Evolutionary conservation across 1,140 invertebrate genomes (phyloP).

Genomic region (Helicorthomorpha holstii): DNA sequence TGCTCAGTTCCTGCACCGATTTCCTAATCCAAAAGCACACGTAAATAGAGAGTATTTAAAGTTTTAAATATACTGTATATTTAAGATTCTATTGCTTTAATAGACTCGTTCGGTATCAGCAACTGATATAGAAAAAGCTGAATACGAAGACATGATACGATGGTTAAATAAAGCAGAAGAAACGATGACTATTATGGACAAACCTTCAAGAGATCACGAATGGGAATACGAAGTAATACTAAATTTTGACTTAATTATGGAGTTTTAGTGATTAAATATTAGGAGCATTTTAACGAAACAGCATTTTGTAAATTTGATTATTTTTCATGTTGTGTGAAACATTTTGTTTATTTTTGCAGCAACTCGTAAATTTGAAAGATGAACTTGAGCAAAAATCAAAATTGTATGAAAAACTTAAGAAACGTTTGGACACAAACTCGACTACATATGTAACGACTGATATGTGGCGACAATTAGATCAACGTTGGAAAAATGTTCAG

Average conservation of each 20-base stretch:
- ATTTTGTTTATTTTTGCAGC: constrained; percentile 9
- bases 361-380: constrained; percentile 11
- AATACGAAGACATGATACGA: constrained; percentile 55
- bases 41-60: neutral
- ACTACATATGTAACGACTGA: constrained; percentile 8
- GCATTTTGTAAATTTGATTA: no score
- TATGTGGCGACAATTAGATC: constrained; percentile 13
- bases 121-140: constrained; percentile 49
- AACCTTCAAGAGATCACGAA: neutral
- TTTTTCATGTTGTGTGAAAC: neutral
- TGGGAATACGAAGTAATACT: constrained; percentile 22
- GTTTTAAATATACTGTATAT: neutral
- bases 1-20: constrained; percentile 93
- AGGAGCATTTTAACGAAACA: no score
- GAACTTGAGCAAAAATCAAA: constrained; percentile 12
- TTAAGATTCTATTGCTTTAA: constrained; percentile 1
- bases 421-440: constrained; percentile 4
- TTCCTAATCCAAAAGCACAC: constrained; percentile 23
- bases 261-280: no score
- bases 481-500: constrained; percentile 15
- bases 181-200: neutral
- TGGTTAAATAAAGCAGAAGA: constrained; percentile 44
- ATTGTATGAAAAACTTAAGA: constrained; percentile 11
- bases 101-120: constrained; percentile 29
- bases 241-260: no score